A percentile compares a stretch with the other conserved stretches of the same genome.
phyloP scores from a whole-genome alignment of 2,888 invertebrate species.

The Microplitis manilae region DNA sequence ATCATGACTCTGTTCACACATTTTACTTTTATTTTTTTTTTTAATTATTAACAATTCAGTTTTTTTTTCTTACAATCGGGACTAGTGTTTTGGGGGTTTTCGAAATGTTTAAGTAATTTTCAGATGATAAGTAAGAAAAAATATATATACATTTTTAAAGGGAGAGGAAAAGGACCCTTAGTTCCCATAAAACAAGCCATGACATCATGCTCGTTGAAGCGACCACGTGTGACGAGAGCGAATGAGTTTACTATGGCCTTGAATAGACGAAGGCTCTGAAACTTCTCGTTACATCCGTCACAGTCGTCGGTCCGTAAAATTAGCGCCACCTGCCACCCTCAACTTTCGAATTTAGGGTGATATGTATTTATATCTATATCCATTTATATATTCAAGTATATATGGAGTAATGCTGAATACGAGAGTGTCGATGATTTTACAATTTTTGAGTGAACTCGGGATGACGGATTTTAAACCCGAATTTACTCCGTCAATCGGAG shows the following conservation, averaged over 20 bases:
- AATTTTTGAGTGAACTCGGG: too few species aligned
- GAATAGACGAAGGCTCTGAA: conserved; percentile 40
- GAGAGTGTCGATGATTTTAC: too few species aligned
- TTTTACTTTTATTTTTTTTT: not conserved
- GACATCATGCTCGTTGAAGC: conserved; percentile 68
- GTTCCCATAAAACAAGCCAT: conserved; percentile 69
- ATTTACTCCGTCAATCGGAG: too few species aligned
- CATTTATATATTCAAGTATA: not conserved
- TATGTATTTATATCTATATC: not conserved
- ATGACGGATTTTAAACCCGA: too few species aligned
- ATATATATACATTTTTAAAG: not conserved
- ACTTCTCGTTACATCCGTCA: conserved; percentile 70
- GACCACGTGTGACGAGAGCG: conserved; percentile 60
- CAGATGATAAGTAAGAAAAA: not conserved
- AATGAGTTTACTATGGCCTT: conserved; percentile 37
- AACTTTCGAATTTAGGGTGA: conserved; percentile 48
- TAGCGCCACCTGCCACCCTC: conserved; percentile 71
- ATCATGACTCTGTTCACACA: not conserved
- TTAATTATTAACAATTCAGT: not conserved
- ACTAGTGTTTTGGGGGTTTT: too few species aligned
- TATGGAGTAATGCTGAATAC: not conserved
- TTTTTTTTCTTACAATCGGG: too few species aligned
- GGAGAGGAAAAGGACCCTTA: conserved; percentile 37
- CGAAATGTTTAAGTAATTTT: not conserved
- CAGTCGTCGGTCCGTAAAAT: conserved; percentile 71